These are phyloP conservation scores for Plutomurus gul DNA, from an alignment of 1,140 invertebrate species.

Conservation along the genomic window DNA sequence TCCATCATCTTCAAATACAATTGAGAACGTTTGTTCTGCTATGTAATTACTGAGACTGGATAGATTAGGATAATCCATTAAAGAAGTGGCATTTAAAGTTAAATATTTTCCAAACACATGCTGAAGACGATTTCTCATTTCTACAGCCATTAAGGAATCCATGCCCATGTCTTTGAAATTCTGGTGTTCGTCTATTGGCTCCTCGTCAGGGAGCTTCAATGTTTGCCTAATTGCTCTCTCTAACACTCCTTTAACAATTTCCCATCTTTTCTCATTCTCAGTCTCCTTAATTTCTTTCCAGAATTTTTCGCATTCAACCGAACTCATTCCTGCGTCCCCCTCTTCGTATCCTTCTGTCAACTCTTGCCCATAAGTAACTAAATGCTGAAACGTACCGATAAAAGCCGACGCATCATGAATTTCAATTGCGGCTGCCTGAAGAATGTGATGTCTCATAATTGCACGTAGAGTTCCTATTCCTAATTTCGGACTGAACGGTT, in stretches of 20 bases:
- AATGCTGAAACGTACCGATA: not conserved
- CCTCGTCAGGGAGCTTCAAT: not conserved
- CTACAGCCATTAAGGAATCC: not conserved
- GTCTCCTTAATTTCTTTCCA: conserved; percentile 3
- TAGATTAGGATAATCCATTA: not conserved
- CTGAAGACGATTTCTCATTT: conserved; percentile 20
- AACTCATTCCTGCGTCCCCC: not conserved
- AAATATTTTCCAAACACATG: not conserved
- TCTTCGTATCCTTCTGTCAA: not conserved
- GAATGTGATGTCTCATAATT: not conserved
- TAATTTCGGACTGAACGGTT: conserved; percentile 6
- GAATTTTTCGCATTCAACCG: not conserved
- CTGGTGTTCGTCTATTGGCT: not conserved
- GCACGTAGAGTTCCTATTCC: not conserved
- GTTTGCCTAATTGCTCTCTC: not conserved
- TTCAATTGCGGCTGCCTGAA: not conserved
- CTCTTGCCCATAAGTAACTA: not conserved
- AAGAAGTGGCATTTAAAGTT: not conserved
- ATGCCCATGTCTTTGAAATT: conserved; percentile 19
- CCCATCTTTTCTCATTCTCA: not conserved
- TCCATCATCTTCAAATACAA: not conserved
- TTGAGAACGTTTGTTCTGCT: not conserved
- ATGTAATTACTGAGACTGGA: not conserved
- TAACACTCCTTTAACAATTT: not conserved
- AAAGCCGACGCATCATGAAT: not conserved